Percentiles rank a stretch among this genome's conserved stretches.
These are phyloP conservation scores for Brachionus angularis DNA, from an alignment of 1,140 invertebrate genomes.

Conservation along the genomic window DNA sequence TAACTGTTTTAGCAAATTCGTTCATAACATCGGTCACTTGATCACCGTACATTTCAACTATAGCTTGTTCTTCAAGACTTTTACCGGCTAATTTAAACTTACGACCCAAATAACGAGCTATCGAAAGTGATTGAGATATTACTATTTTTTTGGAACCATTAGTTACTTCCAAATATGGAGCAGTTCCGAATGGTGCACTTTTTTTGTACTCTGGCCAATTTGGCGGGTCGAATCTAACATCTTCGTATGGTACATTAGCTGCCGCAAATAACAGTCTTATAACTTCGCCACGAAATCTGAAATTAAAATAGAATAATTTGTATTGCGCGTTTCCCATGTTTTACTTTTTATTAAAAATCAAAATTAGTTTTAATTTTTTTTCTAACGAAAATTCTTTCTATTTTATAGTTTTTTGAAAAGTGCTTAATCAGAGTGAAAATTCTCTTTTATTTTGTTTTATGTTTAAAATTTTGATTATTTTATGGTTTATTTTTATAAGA, in stretches of 20 bases:
- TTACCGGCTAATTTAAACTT: constrained; percentile 35
- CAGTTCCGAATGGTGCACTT: constrained; percentile 44
- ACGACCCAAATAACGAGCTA: background rate
- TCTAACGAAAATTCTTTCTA: too few species aligned
- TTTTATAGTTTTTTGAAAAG: too few species aligned
- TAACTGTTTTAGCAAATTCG: background rate
- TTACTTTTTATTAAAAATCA: too few species aligned
- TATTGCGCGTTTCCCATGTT: constrained; percentile 3
- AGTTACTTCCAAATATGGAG: constrained; percentile 23
- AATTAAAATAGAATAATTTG: constrained; percentile 31
- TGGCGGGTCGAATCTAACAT: background rate
- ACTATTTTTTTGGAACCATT: background rate
- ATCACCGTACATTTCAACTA: constrained; percentile 28
- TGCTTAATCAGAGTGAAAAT: too few species aligned
- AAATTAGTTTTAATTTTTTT: too few species aligned
- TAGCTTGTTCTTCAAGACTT: constrained; percentile 1
- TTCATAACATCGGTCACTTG: constrained; percentile 11
- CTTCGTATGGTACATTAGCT: constrained; percentile 8
- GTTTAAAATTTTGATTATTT: too few species aligned
- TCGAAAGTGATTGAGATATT: background rate
- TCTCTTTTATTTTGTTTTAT: too few species aligned
- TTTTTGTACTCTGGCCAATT: constrained; percentile 12
- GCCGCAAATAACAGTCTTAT: constrained; percentile 30
- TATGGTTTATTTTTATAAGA: too few species aligned
- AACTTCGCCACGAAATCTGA: background rate